Conservation (phyloP, 2,113 vertebrate species). For the Leptosomus discolor region DNA sequence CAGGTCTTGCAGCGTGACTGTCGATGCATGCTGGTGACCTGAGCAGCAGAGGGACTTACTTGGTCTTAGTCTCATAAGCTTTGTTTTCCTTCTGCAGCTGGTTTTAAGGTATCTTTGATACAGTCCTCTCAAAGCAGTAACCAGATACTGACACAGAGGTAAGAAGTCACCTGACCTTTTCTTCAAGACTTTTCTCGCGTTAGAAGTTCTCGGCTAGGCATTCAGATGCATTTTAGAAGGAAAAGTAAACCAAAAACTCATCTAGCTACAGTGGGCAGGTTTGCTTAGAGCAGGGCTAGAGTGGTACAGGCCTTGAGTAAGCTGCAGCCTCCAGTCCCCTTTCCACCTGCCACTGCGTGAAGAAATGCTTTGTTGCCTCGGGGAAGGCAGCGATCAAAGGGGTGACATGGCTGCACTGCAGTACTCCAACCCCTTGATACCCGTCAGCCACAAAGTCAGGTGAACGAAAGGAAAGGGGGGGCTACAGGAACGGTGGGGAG, state of each 20-base stretch:
- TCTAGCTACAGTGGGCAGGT: rapidly evolving
- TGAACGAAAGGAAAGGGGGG: no score
- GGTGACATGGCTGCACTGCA: neutral
- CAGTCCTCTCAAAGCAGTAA: neutral
- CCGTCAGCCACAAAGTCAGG: no score
- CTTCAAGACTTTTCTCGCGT: neutral
- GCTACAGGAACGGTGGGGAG: no score
- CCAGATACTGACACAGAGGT: neutral
- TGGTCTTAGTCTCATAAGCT: rapidly evolving
- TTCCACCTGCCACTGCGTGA: neutral
- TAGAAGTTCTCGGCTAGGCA: neutral
- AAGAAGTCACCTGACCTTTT: neutral
- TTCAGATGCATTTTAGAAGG: neutral
- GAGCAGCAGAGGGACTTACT: neutral
- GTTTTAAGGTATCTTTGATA: neutral
- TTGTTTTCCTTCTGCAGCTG: neutral
- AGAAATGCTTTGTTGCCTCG: neutral
- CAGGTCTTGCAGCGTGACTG: neutral
- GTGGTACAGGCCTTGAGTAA: rapidly evolving
- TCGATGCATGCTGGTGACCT: rapidly evolving
- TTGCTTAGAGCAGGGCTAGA: neutral
- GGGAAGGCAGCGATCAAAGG: rapidly evolving
- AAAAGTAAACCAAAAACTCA: neutral
- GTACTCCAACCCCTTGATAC: neutral
- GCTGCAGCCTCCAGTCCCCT: neutral